Percentiles rank a stretch among this genome's conserved stretches.
These are phyloP conservation scores for Drosophila biarmipes DNA, from an alignment of 1,140 invertebrate genomes.

Conservation along the genomic window DNA sequence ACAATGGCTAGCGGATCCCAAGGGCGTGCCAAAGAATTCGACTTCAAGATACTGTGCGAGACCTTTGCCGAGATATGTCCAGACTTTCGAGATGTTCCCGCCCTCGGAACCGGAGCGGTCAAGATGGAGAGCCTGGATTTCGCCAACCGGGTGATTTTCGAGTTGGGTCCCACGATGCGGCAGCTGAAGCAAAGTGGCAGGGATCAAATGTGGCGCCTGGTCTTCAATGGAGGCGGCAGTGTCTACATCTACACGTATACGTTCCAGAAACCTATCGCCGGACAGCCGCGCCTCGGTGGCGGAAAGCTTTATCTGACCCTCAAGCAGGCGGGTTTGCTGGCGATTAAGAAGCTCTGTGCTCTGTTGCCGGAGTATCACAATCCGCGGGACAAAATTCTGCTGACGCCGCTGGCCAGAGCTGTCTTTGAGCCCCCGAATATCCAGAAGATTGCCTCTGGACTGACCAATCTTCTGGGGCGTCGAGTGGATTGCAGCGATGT, in stretches of 20 bases:
- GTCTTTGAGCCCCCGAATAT: conserved; percentile 54
- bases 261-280: conserved; percentile 44
- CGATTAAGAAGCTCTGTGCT: conserved; percentile 34
- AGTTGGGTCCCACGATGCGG: conserved; percentile 54
- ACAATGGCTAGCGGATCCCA: conserved; percentile 32
- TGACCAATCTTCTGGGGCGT: neutral
- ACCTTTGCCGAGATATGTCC: conserved; percentile 54
- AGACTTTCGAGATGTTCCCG: conserved; percentile 21
- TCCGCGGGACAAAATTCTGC: conserved; percentile 44
- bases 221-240: conserved; percentile 35
- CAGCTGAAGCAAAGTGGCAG: conserved; percentile 42
- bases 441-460: conserved; percentile 34
- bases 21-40: conserved; percentile 6
- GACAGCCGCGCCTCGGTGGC: conserved; percentile 41
- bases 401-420: conserved; percentile 56
- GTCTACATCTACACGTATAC: conserved; percentile 51
- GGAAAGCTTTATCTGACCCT: conserved; percentile 57
- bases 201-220: conserved; percentile 59
- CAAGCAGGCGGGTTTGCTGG: conserved; percentile 61
- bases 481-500: conserved; percentile 32
- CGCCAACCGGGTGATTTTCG: conserved; percentile 53
- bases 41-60: conserved; percentile 42
- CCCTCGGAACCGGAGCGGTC: neutral
- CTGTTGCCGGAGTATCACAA: conserved; percentile 24
- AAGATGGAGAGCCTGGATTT: conserved; percentile 53